Conservation (phyloP, 2,797 vertebrate genomes). For the Oophaga sylvatica region DNA sequence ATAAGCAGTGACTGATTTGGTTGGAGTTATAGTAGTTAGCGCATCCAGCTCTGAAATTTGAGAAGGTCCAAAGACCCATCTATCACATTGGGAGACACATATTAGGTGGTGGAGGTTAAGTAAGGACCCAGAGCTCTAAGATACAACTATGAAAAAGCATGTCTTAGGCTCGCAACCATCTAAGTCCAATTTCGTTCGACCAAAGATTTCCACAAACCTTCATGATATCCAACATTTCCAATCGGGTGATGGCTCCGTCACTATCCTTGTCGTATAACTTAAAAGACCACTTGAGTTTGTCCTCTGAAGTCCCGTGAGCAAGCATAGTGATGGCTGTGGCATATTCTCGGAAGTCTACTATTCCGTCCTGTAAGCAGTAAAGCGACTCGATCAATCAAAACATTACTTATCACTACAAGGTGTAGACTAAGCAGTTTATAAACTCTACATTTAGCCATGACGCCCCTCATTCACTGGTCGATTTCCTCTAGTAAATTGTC, state of each 20-base stretch:
- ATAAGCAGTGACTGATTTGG: background rate
- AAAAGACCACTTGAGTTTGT: constrained; percentile 78
- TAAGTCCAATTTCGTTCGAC: too few species aligned
- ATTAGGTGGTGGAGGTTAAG: too few species aligned
- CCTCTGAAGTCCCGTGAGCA: constrained; percentile 69
- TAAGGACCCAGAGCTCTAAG: too few species aligned
- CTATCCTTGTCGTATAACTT: constrained; percentile 76
- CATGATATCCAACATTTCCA: constrained; percentile 78
- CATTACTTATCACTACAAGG: background rate
- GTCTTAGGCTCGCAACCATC: too few species aligned
- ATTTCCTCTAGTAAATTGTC: background rate
- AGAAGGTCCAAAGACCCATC: too few species aligned
- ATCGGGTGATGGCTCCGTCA: constrained; percentile 68
- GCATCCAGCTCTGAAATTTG: too few species aligned
- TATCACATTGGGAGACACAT: too few species aligned
- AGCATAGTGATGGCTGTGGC: constrained; percentile 73
- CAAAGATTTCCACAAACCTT: constrained; percentile 65
- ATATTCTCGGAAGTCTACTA: constrained; percentile 71
- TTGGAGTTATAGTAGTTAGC: background rate
- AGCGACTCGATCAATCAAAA: background rate
- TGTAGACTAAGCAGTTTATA: background rate
- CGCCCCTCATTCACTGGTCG: background rate
- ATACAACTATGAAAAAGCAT: too few species aligned
- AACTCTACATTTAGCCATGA: background rate
- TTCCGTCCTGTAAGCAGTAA: constrained; percentile 67